Percentiles rank a stretch among this genome's conserved stretches.
Conservation (phyloP, 2,888 invertebrate species). For the Drosophila lutescens region DNA sequence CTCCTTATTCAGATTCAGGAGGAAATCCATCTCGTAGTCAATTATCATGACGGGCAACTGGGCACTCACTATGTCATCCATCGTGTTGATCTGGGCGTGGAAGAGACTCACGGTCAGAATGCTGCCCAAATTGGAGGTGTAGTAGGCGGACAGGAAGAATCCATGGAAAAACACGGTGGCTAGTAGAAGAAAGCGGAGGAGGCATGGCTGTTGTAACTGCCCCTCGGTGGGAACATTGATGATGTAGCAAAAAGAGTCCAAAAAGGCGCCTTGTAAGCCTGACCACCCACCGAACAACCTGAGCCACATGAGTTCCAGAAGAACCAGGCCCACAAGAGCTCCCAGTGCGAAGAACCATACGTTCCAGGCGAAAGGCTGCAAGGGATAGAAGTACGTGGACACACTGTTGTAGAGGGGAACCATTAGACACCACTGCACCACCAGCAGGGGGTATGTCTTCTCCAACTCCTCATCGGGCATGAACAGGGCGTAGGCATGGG, state of each 20-base stretch:
- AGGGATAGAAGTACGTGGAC: conserved; percentile 70
- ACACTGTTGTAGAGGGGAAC: conserved; percentile 72
- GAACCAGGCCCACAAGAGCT: conserved; percentile 40
- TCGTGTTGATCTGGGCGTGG: conserved; percentile 72
- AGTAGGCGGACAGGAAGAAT: conserved; percentile 70
- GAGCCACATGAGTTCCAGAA: conserved; percentile 60
- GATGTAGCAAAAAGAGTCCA: conserved; percentile 65
- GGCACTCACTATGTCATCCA: conserved; percentile 70
- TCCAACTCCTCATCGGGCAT: conserved; percentile 64
- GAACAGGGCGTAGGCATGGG: conserved; percentile 78
- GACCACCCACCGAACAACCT: conserved; percentile 5
- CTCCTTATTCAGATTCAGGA: conserved; percentile 49
- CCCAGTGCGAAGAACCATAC: conserved; percentile 68
- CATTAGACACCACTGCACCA: conserved; percentile 81
- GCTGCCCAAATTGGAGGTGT: conserved; percentile 78
- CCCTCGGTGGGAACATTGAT: conserved; percentile 63
- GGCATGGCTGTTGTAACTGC: conserved; percentile 47
- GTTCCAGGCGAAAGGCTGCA: conserved; percentile 68
- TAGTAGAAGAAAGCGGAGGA: conserved; percentile 57
- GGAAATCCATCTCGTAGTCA: conserved; percentile 77
- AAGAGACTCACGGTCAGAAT: conserved; percentile 75
- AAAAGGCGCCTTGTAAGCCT: background rate
- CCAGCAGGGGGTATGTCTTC: conserved; percentile 75
- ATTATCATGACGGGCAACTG: conserved; percentile 77
- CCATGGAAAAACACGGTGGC: conserved; percentile 67